Conservation (phyloP, 2,797 vertebrate species). For the Antennarius maculatus region DNA sequence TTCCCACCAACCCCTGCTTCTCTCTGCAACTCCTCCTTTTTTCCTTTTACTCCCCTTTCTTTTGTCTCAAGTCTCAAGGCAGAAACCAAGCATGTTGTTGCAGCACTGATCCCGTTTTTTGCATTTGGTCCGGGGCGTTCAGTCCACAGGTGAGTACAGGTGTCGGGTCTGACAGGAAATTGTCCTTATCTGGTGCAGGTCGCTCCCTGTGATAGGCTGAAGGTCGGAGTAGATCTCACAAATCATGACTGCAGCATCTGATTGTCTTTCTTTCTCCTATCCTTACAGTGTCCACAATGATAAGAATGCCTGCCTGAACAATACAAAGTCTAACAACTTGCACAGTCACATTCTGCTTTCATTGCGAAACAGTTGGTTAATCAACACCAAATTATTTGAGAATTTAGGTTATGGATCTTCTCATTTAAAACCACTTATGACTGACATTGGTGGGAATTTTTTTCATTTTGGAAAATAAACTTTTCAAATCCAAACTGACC, state of each 20-base stretch:
- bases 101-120: conserved; percentile 31
- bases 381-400: not conserved
- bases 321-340: too few relatives aligned
- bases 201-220: conserved; percentile 59
- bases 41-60: conserved; percentile 8
- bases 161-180: conserved; percentile 74
- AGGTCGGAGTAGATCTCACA: conserved; percentile 46
- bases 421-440: too few relatives aligned
- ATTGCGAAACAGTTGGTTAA: not conserved
- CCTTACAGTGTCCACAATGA: conserved; percentile 20
- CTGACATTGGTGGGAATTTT: too few relatives aligned
- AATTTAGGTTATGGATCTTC: conserved; percentile 10
- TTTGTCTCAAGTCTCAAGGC: conserved; percentile 53
- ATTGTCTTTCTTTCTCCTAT: conserved; percentile 42
- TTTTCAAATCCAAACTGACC: not conserved
- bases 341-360: not conserved
- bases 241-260: conserved; percentile 35
- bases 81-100: conserved; percentile 39
- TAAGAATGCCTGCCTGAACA: conserved; percentile 11
- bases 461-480: not conserved
- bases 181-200: conserved; percentile 58
- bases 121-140: conserved; percentile 33
- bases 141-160: conserved; percentile 85
- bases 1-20: conserved; percentile 20
- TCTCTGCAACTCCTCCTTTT: conserved; percentile 1